These are phyloP conservation scores for Acronicta psi DNA, from an alignment of 2,888 invertebrate genomes.

Conservation along the genomic window DNA sequence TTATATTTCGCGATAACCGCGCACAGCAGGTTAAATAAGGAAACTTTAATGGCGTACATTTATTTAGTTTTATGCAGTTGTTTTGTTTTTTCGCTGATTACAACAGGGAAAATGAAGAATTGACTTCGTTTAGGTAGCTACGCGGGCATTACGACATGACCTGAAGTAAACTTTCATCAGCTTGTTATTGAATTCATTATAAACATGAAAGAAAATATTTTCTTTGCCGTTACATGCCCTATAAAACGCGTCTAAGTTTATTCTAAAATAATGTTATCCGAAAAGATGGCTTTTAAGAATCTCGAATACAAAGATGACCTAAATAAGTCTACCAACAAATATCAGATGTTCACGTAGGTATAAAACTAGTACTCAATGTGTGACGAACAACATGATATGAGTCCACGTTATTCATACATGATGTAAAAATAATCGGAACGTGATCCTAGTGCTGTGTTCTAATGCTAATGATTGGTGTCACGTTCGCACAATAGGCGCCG, in stretches of 20 bases:
- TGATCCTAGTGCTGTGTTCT: slow-evolving; percentile 46
- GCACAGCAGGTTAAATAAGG: slow-evolving; percentile 53
- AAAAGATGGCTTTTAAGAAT: slow-evolving; percentile 9
- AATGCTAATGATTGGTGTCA: slow-evolving; percentile 55
- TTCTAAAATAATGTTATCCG: neutral
- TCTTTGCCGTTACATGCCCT: too few relatives aligned
- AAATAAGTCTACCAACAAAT: slow-evolving; percentile 32
- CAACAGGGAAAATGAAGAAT: slow-evolving; percentile 28
- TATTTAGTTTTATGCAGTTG: slow-evolving; percentile 46
- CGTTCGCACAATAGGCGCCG: slow-evolving; percentile 57
- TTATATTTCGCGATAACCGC: slow-evolving; percentile 65
- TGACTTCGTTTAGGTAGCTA: slow-evolving; percentile 8
- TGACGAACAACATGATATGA: slow-evolving; percentile 38
- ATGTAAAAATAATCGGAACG: slow-evolving; percentile 52
- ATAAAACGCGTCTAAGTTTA: neutral
- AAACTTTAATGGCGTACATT: slow-evolving; percentile 50
- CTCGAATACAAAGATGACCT: slow-evolving; percentile 25
- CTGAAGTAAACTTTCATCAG: neutral
- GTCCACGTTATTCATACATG: slow-evolving; percentile 46
- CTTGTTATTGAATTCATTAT: neutral
- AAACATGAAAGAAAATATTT: neutral
- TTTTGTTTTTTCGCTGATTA: slow-evolving; percentile 47
- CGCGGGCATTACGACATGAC: slow-evolving; percentile 1
- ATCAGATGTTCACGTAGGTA: slow-evolving; percentile 24
- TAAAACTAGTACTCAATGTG: slow-evolving; percentile 23